A percentile compares a stretch with the other conserved stretches of the same genome.
phyloP scores from a whole-genome alignment of 2,797 vertebrate genomes.

The Botia kubotai region DNA sequence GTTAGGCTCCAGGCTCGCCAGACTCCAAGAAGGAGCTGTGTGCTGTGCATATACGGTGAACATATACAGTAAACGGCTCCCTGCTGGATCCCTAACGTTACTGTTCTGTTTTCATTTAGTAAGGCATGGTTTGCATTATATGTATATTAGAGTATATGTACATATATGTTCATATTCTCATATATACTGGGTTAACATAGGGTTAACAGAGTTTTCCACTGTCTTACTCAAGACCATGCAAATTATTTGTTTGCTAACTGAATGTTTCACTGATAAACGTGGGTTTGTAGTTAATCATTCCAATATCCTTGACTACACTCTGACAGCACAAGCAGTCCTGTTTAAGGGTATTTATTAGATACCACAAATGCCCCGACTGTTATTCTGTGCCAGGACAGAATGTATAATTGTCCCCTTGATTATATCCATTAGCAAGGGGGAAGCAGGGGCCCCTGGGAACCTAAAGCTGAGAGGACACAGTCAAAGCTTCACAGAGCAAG shows the following conservation, averaged over 20 bases:
- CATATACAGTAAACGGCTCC: background rate
- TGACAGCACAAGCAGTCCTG: constrained; percentile 10
- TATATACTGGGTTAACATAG: too few species aligned
- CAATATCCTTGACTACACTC: background rate
- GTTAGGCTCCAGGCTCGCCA: constrained; percentile 59
- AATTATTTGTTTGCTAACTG: constrained; percentile 4
- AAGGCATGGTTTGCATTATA: background rate
- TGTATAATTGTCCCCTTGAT: constrained; percentile 69
- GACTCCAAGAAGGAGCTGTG: constrained; percentile 43
- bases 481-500: constrained; percentile 37
- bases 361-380: constrained; percentile 54
- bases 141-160: too few species aligned
- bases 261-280: constrained; percentile 4
- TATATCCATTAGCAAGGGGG: constrained; percentile 62
- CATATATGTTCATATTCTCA: too few species aligned
- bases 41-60: background rate
- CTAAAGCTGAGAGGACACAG: constrained; percentile 46
- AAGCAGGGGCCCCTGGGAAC: constrained; percentile 55
- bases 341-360: constrained; percentile 57
- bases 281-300: constrained; percentile 29
- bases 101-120: constrained; percentile 21
- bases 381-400: constrained; percentile 59
- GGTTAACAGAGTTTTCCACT: too few species aligned
- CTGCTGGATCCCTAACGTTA: constrained; percentile 1
- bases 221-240: background rate